A percentile compares a stretch with the other conserved stretches of the same genome.
These are phyloP conservation scores for Anhinga rufa DNA, from an alignment of 2,113 vertebrate genomes.

Conservation along the genomic window DNA sequence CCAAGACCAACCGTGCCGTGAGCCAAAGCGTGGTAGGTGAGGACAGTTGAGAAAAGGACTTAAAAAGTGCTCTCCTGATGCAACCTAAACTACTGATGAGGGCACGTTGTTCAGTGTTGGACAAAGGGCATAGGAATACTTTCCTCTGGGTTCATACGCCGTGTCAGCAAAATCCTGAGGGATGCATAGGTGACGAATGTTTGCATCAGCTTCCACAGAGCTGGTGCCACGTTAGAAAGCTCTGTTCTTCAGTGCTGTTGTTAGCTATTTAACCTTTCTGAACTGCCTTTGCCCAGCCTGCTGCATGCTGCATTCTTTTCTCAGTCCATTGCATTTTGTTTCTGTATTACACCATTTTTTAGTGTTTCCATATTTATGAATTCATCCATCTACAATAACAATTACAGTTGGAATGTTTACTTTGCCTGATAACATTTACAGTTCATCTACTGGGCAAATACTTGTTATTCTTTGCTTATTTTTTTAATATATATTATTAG, in stretches of 20 bases:
- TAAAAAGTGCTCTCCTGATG: background rate
- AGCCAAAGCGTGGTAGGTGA: background rate
- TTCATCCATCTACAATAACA: slow-evolving; percentile 66
- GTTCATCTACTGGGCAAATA: slow-evolving; percentile 62
- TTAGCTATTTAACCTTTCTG: slow-evolving; percentile 33
- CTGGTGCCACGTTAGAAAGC: background rate
- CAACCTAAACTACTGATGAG: background rate
- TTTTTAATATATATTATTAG: slow-evolving; percentile 47
- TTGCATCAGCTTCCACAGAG: background rate
- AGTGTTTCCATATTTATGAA: slow-evolving; percentile 63
- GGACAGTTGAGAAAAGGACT: background rate
- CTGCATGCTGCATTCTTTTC: slow-evolving; percentile 46
- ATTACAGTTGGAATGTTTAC: slow-evolving; percentile 68
- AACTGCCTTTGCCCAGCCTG: slow-evolving; percentile 29
- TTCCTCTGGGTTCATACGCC: background rate
- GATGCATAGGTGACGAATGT: background rate
- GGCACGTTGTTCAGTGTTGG: fast-evolving
- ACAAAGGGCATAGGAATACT: background rate
- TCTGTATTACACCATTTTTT: slow-evolving; percentile 49
- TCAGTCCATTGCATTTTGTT: slow-evolving; percentile 38
- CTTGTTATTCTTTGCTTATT: slow-evolving; percentile 64
- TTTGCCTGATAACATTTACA: slow-evolving; percentile 68
- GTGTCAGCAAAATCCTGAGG: background rate
- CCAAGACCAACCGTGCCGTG: background rate
- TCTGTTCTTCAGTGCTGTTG: background rate